These are phyloP conservation scores for Orgyia antiqua DNA, from an alignment of 2,888 invertebrate genomes.

Conservation along the genomic window DNA sequence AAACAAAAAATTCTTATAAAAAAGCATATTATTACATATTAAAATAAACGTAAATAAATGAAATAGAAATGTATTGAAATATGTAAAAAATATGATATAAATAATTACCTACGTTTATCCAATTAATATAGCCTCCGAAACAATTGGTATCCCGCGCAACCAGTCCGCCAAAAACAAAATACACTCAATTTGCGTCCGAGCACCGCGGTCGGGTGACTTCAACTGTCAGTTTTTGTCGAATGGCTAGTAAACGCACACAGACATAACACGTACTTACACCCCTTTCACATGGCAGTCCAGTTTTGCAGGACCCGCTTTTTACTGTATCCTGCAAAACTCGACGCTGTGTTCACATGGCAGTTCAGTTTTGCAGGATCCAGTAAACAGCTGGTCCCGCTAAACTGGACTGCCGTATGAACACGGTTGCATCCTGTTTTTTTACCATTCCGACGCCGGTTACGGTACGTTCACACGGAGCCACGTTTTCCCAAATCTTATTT, in stretches of 20 bases:
- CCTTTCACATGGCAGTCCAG: too few species aligned
- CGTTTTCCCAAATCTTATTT: too few species aligned
- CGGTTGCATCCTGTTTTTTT: too few species aligned
- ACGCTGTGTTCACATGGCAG: too few species aligned
- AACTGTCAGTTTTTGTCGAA: conserved; percentile 1
- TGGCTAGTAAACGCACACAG: conserved; percentile 2
- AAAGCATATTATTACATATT: conserved; percentile 1
- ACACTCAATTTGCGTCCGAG: neutral
- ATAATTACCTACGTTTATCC: conserved; percentile 1
- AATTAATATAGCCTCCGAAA: conserved; percentile 1
- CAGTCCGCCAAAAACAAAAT: conserved; percentile 1
- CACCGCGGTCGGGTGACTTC: conserved; percentile 1
- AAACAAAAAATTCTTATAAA: neutral
- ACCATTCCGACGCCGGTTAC: too few species aligned
- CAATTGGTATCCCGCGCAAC: neutral
- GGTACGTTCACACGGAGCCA: too few species aligned
- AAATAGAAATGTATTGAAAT: conserved; percentile 2
- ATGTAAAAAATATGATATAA: conserved; percentile 1
- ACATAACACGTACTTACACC: conserved; percentile 9
- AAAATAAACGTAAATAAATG: conserved; percentile 1
- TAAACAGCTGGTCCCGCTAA: too few species aligned
- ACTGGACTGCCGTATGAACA: too few species aligned
- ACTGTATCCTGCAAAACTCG: too few species aligned
- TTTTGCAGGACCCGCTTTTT: too few species aligned
- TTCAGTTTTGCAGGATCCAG: too few species aligned